Conservation (phyloP, 2,888 invertebrate species). For the Liodrosophila aerea region DNA sequence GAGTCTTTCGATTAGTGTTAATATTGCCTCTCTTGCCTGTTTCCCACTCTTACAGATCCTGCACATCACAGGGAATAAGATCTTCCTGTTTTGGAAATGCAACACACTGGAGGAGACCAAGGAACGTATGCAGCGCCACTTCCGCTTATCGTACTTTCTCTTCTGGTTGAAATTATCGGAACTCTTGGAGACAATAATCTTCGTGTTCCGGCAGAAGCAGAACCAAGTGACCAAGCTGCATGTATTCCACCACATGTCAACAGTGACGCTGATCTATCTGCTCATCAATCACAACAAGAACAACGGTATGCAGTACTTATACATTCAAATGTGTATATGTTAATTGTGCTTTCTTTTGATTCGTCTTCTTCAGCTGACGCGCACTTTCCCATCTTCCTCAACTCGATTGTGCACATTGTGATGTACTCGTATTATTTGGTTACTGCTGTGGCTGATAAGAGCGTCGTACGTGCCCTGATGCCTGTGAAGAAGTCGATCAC, state of each 20-base stretch:
- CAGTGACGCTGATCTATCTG: slow-evolving; percentile 85
- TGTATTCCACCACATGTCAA: slow-evolving; percentile 88
- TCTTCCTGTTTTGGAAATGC: slow-evolving; percentile 69
- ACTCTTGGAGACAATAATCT: slow-evolving; percentile 88
- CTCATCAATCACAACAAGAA: slow-evolving; percentile 85
- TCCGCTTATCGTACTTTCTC: slow-evolving; percentile 85
- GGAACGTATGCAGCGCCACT: slow-evolving; percentile 41
- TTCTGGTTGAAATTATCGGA: slow-evolving; percentile 86
- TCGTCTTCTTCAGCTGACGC: slow-evolving; percentile 81
- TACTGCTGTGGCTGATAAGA: slow-evolving; percentile 85
- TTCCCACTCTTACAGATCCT: slow-evolving; percentile 52
- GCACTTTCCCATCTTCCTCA: slow-evolving; percentile 86
- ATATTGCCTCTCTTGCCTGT: too few species aligned
- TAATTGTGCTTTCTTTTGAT: too few species aligned
- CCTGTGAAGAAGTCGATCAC: slow-evolving; percentile 86
- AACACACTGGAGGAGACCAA: slow-evolving; percentile 32
- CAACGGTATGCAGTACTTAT: slow-evolving; percentile 83
- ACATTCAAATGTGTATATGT: neutral
- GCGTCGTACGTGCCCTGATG: slow-evolving; percentile 83
- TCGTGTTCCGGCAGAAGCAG: slow-evolving; percentile 88
- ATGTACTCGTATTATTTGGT: slow-evolving; percentile 90
- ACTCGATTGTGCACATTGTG: slow-evolving; percentile 87
- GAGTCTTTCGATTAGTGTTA: too few species aligned
- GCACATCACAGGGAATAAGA: slow-evolving; percentile 45
- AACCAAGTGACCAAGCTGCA: slow-evolving; percentile 89